phyloP scores from a whole-genome alignment of 2,797 vertebrate genomes.

The Spinus pinus region DNA sequence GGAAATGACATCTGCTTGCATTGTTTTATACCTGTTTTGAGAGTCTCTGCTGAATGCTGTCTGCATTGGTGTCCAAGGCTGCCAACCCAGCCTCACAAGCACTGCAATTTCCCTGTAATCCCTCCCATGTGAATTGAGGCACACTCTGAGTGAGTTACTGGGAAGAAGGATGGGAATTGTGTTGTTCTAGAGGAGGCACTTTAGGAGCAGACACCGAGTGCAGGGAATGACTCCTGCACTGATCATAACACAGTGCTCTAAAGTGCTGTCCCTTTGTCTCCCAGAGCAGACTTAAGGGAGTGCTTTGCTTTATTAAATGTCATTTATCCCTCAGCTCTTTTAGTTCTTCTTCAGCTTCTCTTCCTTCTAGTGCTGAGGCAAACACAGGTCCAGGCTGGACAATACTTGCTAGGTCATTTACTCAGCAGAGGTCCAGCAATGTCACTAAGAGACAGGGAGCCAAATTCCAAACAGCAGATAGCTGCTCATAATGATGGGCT shows the following conservation, averaged over 20 bases:
- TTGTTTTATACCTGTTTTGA: conserved; percentile 20
- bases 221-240: not conserved
- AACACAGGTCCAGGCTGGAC: not conserved
- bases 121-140: not conserved
- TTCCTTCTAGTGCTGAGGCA: not conserved
- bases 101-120: not conserved
- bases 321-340: not conserved
- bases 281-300: not conserved
- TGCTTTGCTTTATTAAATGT: not conserved
- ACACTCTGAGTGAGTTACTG: not conserved
- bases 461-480: not conserved
- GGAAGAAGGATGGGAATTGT: not conserved
- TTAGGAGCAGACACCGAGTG: not conserved
- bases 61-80: not conserved
- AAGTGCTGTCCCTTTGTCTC: not conserved
- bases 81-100: not conserved
- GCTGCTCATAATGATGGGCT: not conserved
- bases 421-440: not conserved
- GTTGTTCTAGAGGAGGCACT: not conserved
- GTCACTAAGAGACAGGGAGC: not conserved
- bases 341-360: not conserved
- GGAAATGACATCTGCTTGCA: conserved; percentile 7
- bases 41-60: not conserved
- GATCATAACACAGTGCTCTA: not conserved
- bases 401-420: not conserved